Base-by-base conservation (phyloP, 2,888 invertebrate species). In the Unio pictorum region DNA sequence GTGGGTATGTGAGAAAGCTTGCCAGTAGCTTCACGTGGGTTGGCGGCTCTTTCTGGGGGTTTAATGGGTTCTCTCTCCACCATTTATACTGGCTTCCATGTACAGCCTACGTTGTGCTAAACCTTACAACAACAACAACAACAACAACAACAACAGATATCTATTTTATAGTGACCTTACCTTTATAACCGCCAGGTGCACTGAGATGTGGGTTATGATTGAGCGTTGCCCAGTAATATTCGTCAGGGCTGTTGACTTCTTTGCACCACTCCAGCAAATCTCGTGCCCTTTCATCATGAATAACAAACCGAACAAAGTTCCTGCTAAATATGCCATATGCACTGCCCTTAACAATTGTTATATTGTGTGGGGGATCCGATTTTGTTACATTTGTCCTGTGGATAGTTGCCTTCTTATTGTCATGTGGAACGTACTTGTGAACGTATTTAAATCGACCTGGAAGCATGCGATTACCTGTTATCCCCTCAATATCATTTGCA, bases 171-270 rank as follows among this genome's bases (percentile, higher is more conserved):
- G 18, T 30, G 3, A 6, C 54, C 3, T 55, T 75, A 88, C 89
- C 89, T 75, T 71, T 73, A 64, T 84, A 89, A 6, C 85, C 81
- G 0, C 89, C 89, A 4, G 89, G 89, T 4, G 85, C 79, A 26
- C 81, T 67, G 3, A 88, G 71, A 23, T 80, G 77, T 15, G 82
- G 80, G 71, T 89, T 89, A 70, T 87, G 87, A 67, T 89, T 83
- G 11, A 90, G 69, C 1, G 88, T 89, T 6, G 89, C 81, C 89
- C 89, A 90, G 73, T 83, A 88, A 67, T 88, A 86, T 71, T 90
- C 90, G 69, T 90, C 89, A 1, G 89, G 88, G 68, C 86, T 87
- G 59, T 74, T 79, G 4, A 89, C 87, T 20, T 81, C 82, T 20
- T 80, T 72, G n/a, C 83, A 80, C 89, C 88, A 90, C 26, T 86